These are phyloP conservation scores for Myoxocephalus aenaeus DNA, from an alignment of 2,797 vertebrate species.

Conservation along the genomic window DNA sequence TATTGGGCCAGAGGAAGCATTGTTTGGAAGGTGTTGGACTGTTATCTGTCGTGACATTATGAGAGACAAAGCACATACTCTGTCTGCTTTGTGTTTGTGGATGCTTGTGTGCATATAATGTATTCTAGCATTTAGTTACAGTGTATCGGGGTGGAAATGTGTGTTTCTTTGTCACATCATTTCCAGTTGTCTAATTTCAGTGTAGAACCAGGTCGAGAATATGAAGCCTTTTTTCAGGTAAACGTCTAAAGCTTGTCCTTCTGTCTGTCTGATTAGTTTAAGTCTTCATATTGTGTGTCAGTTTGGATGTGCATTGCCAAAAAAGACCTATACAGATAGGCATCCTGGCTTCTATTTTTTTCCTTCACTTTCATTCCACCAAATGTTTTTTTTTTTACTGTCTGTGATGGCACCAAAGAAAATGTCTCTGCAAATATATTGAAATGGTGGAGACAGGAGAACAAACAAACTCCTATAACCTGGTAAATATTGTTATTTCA, in stretches of 20 bases:
- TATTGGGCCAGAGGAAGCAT: conserved; percentile 82
- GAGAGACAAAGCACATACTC: conserved; percentile 20
- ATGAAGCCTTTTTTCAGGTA: conserved; percentile 1
- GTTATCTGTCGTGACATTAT: conserved; percentile 44
- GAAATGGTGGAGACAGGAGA: neutral
- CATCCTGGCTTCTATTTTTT: neutral
- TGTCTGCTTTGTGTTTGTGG: conserved; percentile 32
- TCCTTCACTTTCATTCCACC: neutral
- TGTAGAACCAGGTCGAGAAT: neutral
- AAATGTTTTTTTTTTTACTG: neutral
- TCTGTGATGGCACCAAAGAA: neutral
- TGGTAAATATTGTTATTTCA: neutral
- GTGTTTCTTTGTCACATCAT: neutral
- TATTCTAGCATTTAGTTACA: conserved; percentile 1
- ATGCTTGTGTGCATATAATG: conserved; percentile 8
- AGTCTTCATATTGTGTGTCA: neutral
- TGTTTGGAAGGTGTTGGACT: conserved; percentile 76
- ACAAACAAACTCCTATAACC: neutral
- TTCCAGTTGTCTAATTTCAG: conserved; percentile 3
- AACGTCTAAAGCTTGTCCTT: neutral
- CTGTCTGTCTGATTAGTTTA: conserved; percentile 12
- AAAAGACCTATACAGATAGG: neutral
- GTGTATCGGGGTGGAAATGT: neutral
- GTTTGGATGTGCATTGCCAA: neutral
- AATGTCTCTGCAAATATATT: neutral